A percentile compares a stretch with the other conserved stretches of the same genome.
Conservation (phyloP, 2,797 vertebrate species). For the Neosilurus hyrtlii region DNA sequence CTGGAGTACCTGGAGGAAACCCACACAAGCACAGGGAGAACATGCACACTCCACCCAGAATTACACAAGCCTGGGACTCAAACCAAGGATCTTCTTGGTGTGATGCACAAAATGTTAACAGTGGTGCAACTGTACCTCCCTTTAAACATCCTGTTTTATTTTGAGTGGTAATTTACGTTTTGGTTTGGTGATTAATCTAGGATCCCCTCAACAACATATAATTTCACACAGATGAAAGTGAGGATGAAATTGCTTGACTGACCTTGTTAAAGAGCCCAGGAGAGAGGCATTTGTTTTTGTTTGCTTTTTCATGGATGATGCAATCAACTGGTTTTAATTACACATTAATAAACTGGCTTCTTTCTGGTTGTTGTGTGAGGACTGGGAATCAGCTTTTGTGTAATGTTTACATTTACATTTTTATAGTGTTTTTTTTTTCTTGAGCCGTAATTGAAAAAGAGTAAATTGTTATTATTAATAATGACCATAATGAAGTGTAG, state of each 20-base stretch:
- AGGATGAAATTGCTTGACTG: background rate
- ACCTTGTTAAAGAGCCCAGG: constrained; percentile 9
- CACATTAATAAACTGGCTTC: background rate
- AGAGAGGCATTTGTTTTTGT: constrained; percentile 3
- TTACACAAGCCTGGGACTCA: too few species aligned
- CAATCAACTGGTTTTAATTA: background rate
- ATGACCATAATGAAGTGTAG: background rate
- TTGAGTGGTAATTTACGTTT: background rate
- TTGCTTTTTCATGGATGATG: constrained; percentile 2
- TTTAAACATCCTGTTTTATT: background rate
- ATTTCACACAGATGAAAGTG: background rate
- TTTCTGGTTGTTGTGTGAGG: constrained; percentile 7
- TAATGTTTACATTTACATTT: background rate
- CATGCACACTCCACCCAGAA: too few species aligned
- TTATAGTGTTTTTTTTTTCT: background rate
- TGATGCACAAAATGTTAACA: too few species aligned
- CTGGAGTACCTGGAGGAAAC: too few species aligned
- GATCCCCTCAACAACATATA: background rate
- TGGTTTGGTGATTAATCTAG: background rate
- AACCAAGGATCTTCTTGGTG: too few species aligned
- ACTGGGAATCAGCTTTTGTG: background rate
- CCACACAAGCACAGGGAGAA: too few species aligned
- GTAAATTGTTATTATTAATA: background rate
- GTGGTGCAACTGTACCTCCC: too few species aligned
- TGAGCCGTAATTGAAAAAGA: background rate